Percentiles rank a stretch among this genome's conserved stretches.
Evolutionary conservation across 2,797 vertebrate species (phyloP).

Genomic region (Anolis apletophallus): DNA sequence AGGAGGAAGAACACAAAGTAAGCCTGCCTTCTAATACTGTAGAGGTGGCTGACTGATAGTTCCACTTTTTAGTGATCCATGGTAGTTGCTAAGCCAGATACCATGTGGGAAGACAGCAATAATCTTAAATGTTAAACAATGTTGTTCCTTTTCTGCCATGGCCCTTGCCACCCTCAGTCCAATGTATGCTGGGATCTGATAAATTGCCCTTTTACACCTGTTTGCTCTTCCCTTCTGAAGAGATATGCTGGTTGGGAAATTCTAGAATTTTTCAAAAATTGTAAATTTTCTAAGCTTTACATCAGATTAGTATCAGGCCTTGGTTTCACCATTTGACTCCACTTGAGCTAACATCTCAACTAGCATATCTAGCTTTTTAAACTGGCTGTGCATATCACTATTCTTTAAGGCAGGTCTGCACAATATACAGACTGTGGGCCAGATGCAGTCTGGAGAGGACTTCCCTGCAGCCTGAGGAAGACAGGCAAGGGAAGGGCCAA

Average conservation of each 20-base stretch:
- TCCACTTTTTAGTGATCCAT: neutral
- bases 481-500: too few species aligned
- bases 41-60: neutral
- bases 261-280: too few species aligned
- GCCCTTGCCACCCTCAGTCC: neutral
- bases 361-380: too few species aligned
- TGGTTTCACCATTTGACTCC: too few species aligned
- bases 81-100: neutral
- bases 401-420: too few species aligned
- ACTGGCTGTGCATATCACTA: too few species aligned
- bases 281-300: too few species aligned
- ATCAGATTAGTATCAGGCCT: neutral
- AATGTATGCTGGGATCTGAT: neutral
- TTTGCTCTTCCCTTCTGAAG: neutral
- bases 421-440: too few species aligned
- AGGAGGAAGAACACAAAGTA: slow-evolving; percentile 48
- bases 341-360: too few species aligned
- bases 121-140: neutral
- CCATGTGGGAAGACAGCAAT: neutral
- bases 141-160: neutral
- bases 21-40: neutral
- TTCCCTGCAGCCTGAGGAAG: too few species aligned
- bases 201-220: neutral
- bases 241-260: too few species aligned
- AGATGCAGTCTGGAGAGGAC: too few species aligned